Evolutionary conservation across 2,888 invertebrate genomes (phyloP), one percentile per base, ranked within the genome.

Genomic region (Cheilosia vernalis): DNA sequence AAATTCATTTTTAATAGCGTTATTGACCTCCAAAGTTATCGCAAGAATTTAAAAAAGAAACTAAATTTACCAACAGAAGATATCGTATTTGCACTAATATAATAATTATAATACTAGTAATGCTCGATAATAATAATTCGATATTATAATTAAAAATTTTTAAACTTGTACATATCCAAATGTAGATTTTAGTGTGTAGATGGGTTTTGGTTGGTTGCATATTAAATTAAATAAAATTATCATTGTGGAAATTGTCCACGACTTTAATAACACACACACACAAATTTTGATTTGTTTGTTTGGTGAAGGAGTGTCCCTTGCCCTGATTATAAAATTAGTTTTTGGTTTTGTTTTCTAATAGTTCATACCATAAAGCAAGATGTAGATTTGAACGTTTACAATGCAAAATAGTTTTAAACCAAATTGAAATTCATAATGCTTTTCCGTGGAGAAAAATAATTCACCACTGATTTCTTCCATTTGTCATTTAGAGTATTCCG

Each of bases 401-500:
- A 80, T 67, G 61, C 85, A 80, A 72, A 55, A 67, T 51, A 77
- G 67, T 76, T 70, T 47, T 33, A 40, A 42, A 66, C 17, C 30
- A 63, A 53, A 55, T 19, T 44, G 9, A 21, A 56, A 44, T n/a
- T n/a, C n/a, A n/a, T 37, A 44, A 6, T 66, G 19, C 30, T 13
- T n/a, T 47, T 1, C 17, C 9, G 4, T 15, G 2, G 17, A 21
- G 30, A 60, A 17, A 9, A 27, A 17, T 30, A 64, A 64, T 53
- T 37, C 37, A 77, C 21, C 49, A 70, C n/a, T 47, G 44, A 4
- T 55, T 42, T 64, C n/a, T 42, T 60, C 15, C 17, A n/a, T 58
- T 74, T 73, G n/a, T 44, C n/a, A 90, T 91, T 37, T 91, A 95
- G 96, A 96, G 74, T 96, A 96, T 92, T 97, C 97, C 77, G 98